Percentiles rank a stretch among this genome's conserved stretches.
phyloP scores from a whole-genome alignment of 92 coral and sea anemone species.

The Umimayanthus chanpuru region DNA sequence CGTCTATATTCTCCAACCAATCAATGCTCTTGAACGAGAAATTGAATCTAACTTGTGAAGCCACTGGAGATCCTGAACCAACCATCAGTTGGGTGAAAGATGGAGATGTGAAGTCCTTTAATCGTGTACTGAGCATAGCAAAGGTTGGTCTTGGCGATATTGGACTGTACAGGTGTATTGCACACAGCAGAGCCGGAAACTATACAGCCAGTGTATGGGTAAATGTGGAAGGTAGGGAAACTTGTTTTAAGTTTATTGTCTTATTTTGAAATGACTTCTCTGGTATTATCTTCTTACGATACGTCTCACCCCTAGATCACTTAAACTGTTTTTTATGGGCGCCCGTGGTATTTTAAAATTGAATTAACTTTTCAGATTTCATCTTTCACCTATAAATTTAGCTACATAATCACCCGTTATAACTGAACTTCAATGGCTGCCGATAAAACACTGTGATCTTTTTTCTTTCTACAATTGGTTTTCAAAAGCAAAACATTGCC shows the following conservation, averaged over 20 bases:
- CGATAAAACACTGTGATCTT: no score
- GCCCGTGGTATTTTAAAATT: no score
- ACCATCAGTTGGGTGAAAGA: constrained; percentile 1
- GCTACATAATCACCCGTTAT: no score
- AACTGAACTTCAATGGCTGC: background rate
- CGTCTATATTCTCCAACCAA: background rate
- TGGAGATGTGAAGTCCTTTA: background rate
- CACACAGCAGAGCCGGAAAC: constrained; percentile 4
- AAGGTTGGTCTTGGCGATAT: background rate
- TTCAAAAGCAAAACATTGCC: no score
- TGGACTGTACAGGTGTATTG: background rate
- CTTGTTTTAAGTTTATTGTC: no score
- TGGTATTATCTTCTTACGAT: no score
- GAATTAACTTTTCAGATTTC: no score
- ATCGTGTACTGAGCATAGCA: background rate
- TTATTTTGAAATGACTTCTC: no score
- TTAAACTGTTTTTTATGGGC: no score
- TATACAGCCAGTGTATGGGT: constrained; percentile 12
- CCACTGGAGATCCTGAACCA: constrained; percentile 8
- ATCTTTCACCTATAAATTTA: no score
- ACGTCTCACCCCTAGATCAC: no score
- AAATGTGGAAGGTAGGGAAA: constrained; percentile 12
- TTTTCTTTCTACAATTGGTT: no score
- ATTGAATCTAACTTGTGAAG: background rate
- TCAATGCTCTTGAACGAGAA: constrained; percentile 6